Percentiles rank a stretch among this genome's conserved stretches.
Conservation (phyloP, 2,797 vertebrate species). For the Pseudochirops corinnae region DNA sequence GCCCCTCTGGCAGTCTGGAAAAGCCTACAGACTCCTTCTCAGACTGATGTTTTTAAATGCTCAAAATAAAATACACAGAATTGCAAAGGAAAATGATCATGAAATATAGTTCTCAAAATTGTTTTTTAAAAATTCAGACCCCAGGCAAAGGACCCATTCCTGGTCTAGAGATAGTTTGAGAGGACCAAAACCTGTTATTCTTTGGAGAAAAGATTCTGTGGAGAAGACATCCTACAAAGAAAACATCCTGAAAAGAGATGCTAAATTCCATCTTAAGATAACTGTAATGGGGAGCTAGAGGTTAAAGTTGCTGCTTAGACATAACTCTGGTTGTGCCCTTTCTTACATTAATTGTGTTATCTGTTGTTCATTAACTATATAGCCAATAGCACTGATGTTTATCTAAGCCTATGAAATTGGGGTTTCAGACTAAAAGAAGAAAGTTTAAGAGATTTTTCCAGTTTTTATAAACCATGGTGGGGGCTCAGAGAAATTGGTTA, state of each 20-base stretch:
- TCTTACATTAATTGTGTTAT: not conserved
- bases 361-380: not conserved
- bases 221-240: not conserved
- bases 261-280: too few species aligned
- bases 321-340: not conserved
- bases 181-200: not conserved
- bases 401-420: not conserved
- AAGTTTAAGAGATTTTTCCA: not conserved
- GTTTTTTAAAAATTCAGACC: not conserved
- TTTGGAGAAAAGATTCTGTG: not conserved
- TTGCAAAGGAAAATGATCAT: not conserved
- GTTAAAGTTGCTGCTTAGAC: not conserved
- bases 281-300: too few species aligned
- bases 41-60: not conserved
- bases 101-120: not conserved
- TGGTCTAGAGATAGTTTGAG: not conserved
- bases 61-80: not conserved
- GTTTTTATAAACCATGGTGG: not conserved
- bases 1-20: not conserved
- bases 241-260: not conserved
- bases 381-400: not conserved
- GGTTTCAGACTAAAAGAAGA: not conserved
- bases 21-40: not conserved
- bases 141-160: not conserved
- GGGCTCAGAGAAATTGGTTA: not conserved